Evolutionary conservation across 2,797 vertebrate species (phyloP).

Genomic region (Chelon labrosus): DNA sequence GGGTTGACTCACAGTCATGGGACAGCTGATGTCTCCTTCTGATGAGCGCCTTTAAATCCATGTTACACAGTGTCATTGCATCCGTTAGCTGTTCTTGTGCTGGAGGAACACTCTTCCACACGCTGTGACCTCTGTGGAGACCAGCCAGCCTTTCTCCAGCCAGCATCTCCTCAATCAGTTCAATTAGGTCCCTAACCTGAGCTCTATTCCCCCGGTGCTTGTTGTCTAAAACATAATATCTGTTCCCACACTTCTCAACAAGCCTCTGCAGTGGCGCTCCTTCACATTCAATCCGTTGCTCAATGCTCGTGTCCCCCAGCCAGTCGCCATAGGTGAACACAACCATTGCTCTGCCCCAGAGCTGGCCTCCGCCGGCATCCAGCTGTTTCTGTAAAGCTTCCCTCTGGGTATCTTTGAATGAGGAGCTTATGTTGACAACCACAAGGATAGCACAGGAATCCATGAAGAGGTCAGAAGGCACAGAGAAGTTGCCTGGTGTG

Average conservation of each 20-base stretch:
- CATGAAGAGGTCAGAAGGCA: slow-evolving; percentile 52
- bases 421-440: slow-evolving; percentile 80
- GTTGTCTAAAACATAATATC: slow-evolving; percentile 81
- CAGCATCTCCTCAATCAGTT: slow-evolving; percentile 72
- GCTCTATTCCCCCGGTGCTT: slow-evolving; percentile 38
- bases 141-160: slow-evolving; percentile 33
- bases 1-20: slow-evolving; percentile 56
- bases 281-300: slow-evolving; percentile 78
- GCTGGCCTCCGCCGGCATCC: slow-evolving; percentile 36
- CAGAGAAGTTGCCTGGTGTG: slow-evolving; percentile 58
- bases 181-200: slow-evolving; percentile 73
- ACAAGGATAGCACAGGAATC: slow-evolving; percentile 69
- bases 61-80: neutral
- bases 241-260: slow-evolving; percentile 75
- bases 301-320: slow-evolving; percentile 70
- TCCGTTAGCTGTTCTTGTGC: neutral
- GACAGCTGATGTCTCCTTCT: slow-evolving; percentile 16
- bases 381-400: slow-evolving; percentile 63
- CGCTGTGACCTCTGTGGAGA: slow-evolving; percentile 23
- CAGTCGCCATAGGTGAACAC: slow-evolving; percentile 81
- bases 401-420: slow-evolving; percentile 65
- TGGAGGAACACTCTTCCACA: slow-evolving; percentile 22
- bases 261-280: slow-evolving; percentile 69
- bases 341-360: slow-evolving; percentile 66
- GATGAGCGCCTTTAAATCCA: neutral